Base-by-base conservation (phyloP, 64 coral and sea anemone species). In the Dendronephthya gigantea region DNA sequence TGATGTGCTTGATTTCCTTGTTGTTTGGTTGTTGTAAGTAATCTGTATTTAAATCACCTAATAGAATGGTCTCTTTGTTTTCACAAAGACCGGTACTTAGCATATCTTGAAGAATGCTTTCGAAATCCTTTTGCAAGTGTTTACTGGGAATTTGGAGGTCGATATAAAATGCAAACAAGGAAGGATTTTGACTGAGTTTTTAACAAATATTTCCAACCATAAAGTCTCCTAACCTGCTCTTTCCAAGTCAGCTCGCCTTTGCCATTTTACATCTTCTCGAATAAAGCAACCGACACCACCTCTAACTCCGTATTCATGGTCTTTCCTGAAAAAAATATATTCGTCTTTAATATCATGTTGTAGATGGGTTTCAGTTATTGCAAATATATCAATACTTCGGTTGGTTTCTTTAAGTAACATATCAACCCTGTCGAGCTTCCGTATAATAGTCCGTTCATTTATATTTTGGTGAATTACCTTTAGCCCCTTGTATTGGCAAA, bases 281-380 rank as follows among this genome's bases (percentile, higher is more conserved):
- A 79, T 79, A 79, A 79, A 79, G 17, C 72, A 79, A 17, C 72
- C 72, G 30, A 79, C 72, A 36, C 72, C 72, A 79, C 72, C 72
- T 12, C 72, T 1, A 1, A 19, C 5, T 11, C 72, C 8, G 9
- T 29, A 7, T 79, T 33, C 37, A 0, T 8, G n/a, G 36, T 79
- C 72, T 19, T 36, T 79, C 17, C 29, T 5, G 4, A 79, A 1
- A 79, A 79, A 79, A 79, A 36, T 79, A 79, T 79, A 79, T 29
- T 19, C 72, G 15, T 79, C 72, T 12, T 33, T 76, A 4, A 76
- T 76, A 76, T 76, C 69, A 35, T 76, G 32, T 79, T 35, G 6
- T 12, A 79, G 22, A 79, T 79, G 29, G 7, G 72, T 29, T 79
- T 79, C 7, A 1, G 32, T 79, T 0, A 17, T 79, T 28, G 32